These are phyloP conservation scores for Falco peregrinus DNA, from an alignment of 2,797 vertebrate genomes.

Conservation along the genomic window DNA sequence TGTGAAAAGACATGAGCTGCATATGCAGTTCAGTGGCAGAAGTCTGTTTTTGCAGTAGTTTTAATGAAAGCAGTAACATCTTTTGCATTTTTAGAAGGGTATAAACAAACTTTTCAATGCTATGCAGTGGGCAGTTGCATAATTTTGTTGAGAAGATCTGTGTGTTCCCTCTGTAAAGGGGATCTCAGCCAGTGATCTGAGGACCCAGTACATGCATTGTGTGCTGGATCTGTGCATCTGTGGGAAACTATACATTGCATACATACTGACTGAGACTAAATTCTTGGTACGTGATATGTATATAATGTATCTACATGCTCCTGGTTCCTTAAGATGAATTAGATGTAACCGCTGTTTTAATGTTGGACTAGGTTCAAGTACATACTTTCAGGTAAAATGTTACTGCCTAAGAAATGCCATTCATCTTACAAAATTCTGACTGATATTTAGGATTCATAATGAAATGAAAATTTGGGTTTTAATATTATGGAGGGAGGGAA, in stretches of 20 bases:
- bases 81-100: neutral
- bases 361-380: neutral
- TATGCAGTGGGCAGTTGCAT: neutral
- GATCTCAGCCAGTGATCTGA: neutral
- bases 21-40: neutral
- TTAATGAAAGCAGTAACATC: neutral
- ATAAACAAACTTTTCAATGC: neutral
- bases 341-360: neutral
- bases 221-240: neutral
- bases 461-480: neutral
- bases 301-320: neutral
- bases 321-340: neutral
- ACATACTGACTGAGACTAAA: neutral
- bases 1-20: neutral
- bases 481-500: neutral
- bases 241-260: neutral
- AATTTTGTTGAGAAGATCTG: neutral
- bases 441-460: neutral
- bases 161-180: neutral
- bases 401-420: neutral
- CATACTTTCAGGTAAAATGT: neutral
- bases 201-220: fast-evolving
- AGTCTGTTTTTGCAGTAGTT: neutral
- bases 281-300: neutral
- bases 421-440: neutral